These are phyloP conservation scores for Acleris laterana DNA, from an alignment of 2,888 invertebrate species.

Conservation along the genomic window DNA sequence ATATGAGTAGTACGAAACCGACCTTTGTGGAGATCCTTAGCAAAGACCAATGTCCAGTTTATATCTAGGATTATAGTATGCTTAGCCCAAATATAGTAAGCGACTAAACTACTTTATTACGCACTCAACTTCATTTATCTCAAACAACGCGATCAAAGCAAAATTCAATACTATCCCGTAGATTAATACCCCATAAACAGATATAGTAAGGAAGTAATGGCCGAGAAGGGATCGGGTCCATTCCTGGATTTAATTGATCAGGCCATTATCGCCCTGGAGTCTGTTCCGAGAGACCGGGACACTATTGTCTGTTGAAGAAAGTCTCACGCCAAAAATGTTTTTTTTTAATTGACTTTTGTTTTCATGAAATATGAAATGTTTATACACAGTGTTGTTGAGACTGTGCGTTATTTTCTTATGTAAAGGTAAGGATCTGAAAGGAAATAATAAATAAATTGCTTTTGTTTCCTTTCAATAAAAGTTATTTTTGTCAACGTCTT, in stretches of 20 bases:
- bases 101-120: not conserved
- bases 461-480: conserved; percentile 5
- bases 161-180: conserved; percentile 27
- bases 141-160: conserved; percentile 25
- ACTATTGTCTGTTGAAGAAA: conserved; percentile 1
- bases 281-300: conserved; percentile 21
- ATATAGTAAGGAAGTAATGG: conserved; percentile 52
- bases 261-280: conserved; percentile 58
- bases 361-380: no score
- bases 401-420: conserved; percentile 16
- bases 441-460: conserved; percentile 12
- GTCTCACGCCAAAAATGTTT: conserved; percentile 5
- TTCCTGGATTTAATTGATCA: conserved; percentile 73
- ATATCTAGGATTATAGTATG: no score
- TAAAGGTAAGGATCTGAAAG: conserved; percentile 17
- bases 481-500: conserved; percentile 3
- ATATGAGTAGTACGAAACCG: no score
- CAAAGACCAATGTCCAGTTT: no score
- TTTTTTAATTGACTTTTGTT: not conserved
- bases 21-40: no score
- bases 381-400: no score
- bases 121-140: conserved; percentile 1
- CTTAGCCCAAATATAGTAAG: no score
- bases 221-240: conserved; percentile 58
- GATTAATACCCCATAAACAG: conserved; percentile 35